A percentile compares a stretch with the other conserved stretches of the same genome.
Evolutionary conservation across 2,888 invertebrate species (phyloP).

Genomic region (Smittia sp.): DNA sequence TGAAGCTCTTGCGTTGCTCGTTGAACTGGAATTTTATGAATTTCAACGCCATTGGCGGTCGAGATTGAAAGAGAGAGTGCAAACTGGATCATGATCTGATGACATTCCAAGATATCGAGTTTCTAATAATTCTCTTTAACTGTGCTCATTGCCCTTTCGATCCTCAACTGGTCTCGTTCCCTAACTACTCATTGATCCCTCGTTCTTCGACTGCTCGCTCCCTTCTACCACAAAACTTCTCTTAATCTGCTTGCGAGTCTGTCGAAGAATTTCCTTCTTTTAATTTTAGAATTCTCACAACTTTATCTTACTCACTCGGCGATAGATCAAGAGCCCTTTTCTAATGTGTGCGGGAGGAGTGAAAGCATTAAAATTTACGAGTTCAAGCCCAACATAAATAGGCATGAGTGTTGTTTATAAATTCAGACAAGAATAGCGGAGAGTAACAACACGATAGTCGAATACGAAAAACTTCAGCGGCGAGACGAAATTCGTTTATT

Average conservation of each 20-base stretch:
- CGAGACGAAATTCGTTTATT: not conserved
- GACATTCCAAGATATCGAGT: not conserved
- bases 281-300: not conserved
- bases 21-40: not conserved
- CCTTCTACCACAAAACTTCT: too few species aligned
- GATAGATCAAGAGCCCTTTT: not conserved
- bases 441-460: not conserved
- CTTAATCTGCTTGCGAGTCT: too few species aligned
- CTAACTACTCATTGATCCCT: too few species aligned
- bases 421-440: not conserved
- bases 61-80: constrained; percentile 9
- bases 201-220: too few species aligned
- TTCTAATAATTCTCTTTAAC: not conserved
- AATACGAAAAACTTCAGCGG: not conserved
- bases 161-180: too few species aligned
- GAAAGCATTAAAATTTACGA: constrained; percentile 9
- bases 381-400: not conserved
- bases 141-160: not conserved
- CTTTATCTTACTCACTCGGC: not conserved
- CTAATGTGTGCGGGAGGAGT: not conserved
- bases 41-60: not conserved
- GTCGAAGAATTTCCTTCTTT: not conserved
- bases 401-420: not conserved
- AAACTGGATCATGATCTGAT: constrained; percentile 6
- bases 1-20: not conserved